phyloP scores from a whole-genome alignment of 2,797 vertebrate species.

The Scyliorhinus canicula region DNA sequence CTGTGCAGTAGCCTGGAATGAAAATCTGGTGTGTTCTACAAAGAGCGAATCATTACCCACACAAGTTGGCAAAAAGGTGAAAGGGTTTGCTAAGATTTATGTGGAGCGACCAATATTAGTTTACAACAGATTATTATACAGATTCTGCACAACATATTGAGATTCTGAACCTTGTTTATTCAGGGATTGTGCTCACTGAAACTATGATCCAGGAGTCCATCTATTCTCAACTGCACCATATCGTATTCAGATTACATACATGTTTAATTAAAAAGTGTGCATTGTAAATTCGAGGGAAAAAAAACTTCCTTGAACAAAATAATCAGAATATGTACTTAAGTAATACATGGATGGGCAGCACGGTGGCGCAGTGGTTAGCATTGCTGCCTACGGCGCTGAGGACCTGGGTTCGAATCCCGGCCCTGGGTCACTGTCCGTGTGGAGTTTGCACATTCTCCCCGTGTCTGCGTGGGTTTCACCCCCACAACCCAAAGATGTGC shows the following conservation, averaged over 20 bases:
- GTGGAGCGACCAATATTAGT: not conserved
- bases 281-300: not conserved
- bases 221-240: not conserved
- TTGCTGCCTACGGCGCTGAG: no score
- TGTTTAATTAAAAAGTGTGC: not conserved
- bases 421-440: no score
- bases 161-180: not conserved
- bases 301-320: not conserved
- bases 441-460: no score
- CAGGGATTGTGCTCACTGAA: not conserved
- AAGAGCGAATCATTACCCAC: not conserved
- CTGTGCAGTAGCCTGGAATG: not conserved
- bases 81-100: not conserved
- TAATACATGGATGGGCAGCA: not conserved
- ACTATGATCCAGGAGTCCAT: not conserved
- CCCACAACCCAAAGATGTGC: no score
- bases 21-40: not conserved
- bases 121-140: not conserved
- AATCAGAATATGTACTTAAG: not conserved
- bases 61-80: not conserved
- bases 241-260: not conserved
- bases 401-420: no score
- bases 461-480: no score
- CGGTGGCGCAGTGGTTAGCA: no score
- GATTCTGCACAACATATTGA: not conserved